Base-by-base conservation (phyloP, 2,888 invertebrate genomes). In the Raillietiella orientalis region DNA sequence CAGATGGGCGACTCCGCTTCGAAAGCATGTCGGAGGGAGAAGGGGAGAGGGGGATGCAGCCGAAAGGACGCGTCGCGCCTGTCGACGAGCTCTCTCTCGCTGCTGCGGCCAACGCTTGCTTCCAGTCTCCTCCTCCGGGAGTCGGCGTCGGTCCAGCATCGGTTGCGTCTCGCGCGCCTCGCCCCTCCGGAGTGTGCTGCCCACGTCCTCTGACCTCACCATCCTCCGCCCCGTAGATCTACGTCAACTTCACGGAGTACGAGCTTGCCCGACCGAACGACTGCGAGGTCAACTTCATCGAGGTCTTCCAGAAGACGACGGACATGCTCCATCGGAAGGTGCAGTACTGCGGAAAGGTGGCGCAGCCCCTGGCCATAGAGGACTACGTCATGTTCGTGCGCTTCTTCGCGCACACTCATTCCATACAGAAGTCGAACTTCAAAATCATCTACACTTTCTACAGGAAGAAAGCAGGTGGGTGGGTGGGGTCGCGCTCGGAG, bases 261-360 rank as follows among this genome's bases (percentile, higher is more conserved):
- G 46, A 52, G 29, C 49, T 71, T 37, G 56, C 55, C 25, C 60
- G 57, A 36, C 69, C 69, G 14, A 70, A 71, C 45, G 67, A 71
- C 40, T 71, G 70, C 42, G 62, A 63, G 26, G 55, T 54, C 29
- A 71, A 71, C 47, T 69, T 64, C 41, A 53, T 71, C 33, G 64
- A 69, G 41, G 55, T 71, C 31, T 69, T 67, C 43, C 55, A 53
- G 4, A 56, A 58, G 31, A 47, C 51, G 31, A 62, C 62, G 12
- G 61, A 64, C 36, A 50, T 64, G 37, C 50, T 53, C 28, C 34
- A 34, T 24, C 47, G 57, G 31, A 38, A 62, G 28, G 62, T 59
- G 34, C 62, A 62, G 43, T 77, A 71, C 46, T 79, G 79, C 41
- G 75, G 77, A 1, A 72, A 74, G 4, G 65, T 74, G 14, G 71